Evolutionary conservation across 1,140 invertebrate species (phyloP).

Genomic region (Drosophila ficusphila): DNA sequence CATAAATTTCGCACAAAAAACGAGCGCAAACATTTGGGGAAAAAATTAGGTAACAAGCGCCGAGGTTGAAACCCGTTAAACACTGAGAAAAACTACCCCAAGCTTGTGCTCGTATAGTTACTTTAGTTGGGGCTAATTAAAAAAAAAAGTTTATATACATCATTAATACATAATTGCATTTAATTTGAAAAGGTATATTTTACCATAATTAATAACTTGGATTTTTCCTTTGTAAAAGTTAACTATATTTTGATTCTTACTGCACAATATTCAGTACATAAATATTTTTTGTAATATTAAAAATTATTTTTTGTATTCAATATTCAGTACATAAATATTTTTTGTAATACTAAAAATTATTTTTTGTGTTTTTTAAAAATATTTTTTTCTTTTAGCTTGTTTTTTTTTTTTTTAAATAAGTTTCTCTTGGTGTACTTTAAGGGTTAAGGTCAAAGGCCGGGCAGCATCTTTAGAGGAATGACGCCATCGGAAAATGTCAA

Average conservation of each 20-base stretch:
- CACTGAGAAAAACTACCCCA: neutral
- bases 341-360: too few relatives aligned
- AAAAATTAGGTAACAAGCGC: slow-evolving; percentile 27
- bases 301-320: neutral
- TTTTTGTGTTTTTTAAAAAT: neutral
- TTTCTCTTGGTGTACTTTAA: neutral
- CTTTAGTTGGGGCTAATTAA: too few relatives aligned
- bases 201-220: too few relatives aligned
- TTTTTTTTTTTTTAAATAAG: neutral
- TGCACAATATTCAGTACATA: too few relatives aligned
- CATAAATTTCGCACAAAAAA: slow-evolving; percentile 22
- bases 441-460: neutral
- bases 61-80: neutral
- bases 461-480: neutral
- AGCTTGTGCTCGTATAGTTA: neutral
- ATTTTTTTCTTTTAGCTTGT: neutral
- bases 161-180: too few relatives aligned
- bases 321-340: too few relatives aligned
- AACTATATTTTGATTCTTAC: too few relatives aligned
- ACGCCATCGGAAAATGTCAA: slow-evolving; percentile 29
- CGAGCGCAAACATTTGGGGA: slow-evolving; percentile 41
- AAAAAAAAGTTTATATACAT: too few relatives aligned
- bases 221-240: too few relatives aligned
- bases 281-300: too few relatives aligned
- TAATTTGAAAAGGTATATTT: too few relatives aligned